Percentiles rank a stretch among this genome's conserved stretches.
These are phyloP conservation scores for Acyrthosiphon pisum DNA, from an alignment of 1,140 invertebrate species.

Conservation along the genomic window DNA sequence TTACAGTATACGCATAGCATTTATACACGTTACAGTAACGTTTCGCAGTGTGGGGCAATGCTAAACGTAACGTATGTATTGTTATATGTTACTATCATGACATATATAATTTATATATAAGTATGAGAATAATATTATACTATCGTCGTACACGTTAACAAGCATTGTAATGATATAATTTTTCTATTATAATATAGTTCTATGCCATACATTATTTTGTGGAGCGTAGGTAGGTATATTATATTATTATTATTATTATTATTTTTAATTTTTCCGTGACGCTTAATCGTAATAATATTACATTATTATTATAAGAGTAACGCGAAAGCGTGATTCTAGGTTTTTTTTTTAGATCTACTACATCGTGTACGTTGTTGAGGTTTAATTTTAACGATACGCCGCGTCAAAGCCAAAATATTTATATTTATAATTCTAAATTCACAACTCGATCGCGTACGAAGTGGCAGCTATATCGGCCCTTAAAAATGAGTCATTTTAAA, in stretches of 20 bases:
- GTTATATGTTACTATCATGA: neutral
- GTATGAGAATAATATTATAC: too few relatives aligned
- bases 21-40: neutral
- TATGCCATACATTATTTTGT: too few relatives aligned
- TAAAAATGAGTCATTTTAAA: neutral
- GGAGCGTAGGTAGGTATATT: too few relatives aligned
- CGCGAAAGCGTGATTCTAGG: neutral
- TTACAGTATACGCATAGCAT: neutral
- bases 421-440: neutral
- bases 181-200: too few relatives aligned
- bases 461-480: neutral
- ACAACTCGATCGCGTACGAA: neutral
- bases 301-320: neutral
- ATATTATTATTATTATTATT: too few relatives aligned
- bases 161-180: too few relatives aligned
- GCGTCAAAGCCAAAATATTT: neutral
- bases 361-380: neutral
- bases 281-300: neutral
- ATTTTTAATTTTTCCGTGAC: neutral
- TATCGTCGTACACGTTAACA: too few relatives aligned
- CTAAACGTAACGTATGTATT: neutral
- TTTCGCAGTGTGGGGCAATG: neutral
- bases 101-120: too few relatives aligned
- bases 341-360: neutral
- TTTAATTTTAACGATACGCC: neutral